A percentile compares a stretch with the other conserved stretches of the same genome.
phyloP scores from a whole-genome alignment of 2,797 vertebrate genomes.

The Champsocephalus gunnari region DNA sequence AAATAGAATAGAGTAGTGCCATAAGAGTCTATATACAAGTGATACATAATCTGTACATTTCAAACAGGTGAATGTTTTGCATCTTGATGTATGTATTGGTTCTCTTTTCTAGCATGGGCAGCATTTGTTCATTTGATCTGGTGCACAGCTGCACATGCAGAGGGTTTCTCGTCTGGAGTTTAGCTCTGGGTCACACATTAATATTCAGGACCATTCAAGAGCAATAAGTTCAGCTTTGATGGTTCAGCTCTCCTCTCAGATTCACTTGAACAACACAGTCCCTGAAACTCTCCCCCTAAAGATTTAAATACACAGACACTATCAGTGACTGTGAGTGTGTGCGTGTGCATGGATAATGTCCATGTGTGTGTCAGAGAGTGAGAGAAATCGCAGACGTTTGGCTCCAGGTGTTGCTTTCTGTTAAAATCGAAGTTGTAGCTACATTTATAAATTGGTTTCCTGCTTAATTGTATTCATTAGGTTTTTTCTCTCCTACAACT shows the following conservation, averaged over 20 bases:
- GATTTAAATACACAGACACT: slow-evolving; percentile 30
- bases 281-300: slow-evolving; percentile 31
- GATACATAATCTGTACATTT: no score
- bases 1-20: no score
- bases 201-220: slow-evolving; percentile 64
- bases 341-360: neutral
- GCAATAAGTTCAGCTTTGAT: slow-evolving; percentile 55
- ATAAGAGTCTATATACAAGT: no score
- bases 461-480: slow-evolving; percentile 48
- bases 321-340: slow-evolving; percentile 5
- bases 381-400: slow-evolving; percentile 13
- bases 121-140: slow-evolving; percentile 40
- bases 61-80: no score
- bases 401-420: slow-evolving; percentile 37
- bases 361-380: neutral
- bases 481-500: slow-evolving; percentile 32
- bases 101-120: slow-evolving; percentile 16
- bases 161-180: slow-evolving; percentile 53
- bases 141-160: slow-evolving; percentile 31
- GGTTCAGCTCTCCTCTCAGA: slow-evolving; percentile 30
- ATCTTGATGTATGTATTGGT: slow-evolving; percentile 4
- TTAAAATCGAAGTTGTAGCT: slow-evolving; percentile 26
- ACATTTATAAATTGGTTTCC: slow-evolving; percentile 29
- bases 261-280: slow-evolving; percentile 34
- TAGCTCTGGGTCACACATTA: slow-evolving; percentile 64